A percentile compares a stretch with the other conserved stretches of the same genome.
Evolutionary conservation across 2,797 vertebrate genomes (phyloP).

Genomic region (Pachyuromys duprasi): DNA sequence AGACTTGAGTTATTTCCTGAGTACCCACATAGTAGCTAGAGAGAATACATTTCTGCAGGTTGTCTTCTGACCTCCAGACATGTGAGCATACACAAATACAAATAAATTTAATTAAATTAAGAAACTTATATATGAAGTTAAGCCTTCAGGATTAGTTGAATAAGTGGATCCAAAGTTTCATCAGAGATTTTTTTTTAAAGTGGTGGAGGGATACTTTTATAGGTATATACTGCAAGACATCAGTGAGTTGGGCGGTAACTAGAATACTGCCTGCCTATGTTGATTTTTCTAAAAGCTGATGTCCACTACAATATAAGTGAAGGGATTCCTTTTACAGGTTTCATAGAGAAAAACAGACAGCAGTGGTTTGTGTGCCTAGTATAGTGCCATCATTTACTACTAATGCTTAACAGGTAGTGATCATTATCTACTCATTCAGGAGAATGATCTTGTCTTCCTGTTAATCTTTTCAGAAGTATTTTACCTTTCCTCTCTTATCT

Average conservation of each 20-base stretch:
- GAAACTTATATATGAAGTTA: conserved; percentile 1
- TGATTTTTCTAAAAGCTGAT: conserved; percentile 26
- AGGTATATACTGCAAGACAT: neutral
- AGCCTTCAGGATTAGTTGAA: conserved; percentile 9
- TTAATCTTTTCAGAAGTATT: conserved; percentile 51
- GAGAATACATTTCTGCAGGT: neutral
- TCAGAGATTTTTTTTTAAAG: neutral
- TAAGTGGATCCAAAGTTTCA: conserved; percentile 22
- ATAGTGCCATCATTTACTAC: conserved; percentile 3
- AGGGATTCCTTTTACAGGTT: conserved; percentile 26
- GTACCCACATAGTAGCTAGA: neutral
- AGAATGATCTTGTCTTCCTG: conserved; percentile 21
- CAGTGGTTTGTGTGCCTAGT: conserved; percentile 16
- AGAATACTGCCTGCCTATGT: neutral
- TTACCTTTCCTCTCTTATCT: conserved; percentile 30
- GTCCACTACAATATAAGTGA: conserved; percentile 19
- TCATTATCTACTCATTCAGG: neutral
- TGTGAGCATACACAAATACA: neutral
- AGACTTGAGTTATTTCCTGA: neutral
- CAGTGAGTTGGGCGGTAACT: neutral
- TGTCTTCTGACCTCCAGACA: neutral
- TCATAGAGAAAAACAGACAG: conserved; percentile 24
- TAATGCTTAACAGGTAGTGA: conserved; percentile 25
- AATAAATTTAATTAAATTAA: neutral
- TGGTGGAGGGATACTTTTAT: neutral